Evolutionary conservation across 2,113 vertebrate species (phyloP).

Genomic region (Ploceus nigricollis): DNA sequence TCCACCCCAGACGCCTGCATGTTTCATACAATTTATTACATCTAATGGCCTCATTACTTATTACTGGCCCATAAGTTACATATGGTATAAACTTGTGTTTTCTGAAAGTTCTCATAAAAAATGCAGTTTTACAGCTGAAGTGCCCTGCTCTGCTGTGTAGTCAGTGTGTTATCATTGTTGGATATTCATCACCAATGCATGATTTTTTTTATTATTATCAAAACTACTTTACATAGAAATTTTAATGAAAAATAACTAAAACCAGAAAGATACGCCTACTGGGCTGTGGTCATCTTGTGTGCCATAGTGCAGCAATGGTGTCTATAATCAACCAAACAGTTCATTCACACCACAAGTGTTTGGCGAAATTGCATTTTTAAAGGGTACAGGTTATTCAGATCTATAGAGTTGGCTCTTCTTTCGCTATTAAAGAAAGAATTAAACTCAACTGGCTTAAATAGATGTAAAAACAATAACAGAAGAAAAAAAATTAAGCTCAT

Average conservation of each 20-base stretch:
- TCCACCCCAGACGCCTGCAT: neutral
- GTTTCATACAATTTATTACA: neutral
- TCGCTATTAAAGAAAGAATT: accelerated
- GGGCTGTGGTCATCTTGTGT: neutral
- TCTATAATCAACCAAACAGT: neutral
- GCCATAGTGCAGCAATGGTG: neutral
- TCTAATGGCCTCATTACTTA: neutral
- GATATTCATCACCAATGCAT: neutral
- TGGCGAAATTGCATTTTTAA: neutral
- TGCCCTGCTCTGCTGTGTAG: neutral
- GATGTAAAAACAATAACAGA: neutral
- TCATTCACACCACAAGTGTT: neutral
- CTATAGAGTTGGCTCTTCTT: neutral
- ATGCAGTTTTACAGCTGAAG: neutral
- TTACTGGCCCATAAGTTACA: neutral
- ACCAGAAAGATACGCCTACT: neutral
- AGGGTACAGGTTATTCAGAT: neutral
- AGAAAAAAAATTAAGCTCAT: neutral
- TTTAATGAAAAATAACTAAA: neutral
- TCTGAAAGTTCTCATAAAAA: slow-evolving; percentile 26
- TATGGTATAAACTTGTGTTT: slow-evolving; percentile 24
- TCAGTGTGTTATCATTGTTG: neutral
- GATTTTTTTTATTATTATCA: neutral
- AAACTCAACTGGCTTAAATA: neutral
- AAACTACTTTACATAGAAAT: neutral